Evolutionary conservation across 2,113 vertebrate species (phyloP).

Genomic region (Pteropus alecto): DNA sequence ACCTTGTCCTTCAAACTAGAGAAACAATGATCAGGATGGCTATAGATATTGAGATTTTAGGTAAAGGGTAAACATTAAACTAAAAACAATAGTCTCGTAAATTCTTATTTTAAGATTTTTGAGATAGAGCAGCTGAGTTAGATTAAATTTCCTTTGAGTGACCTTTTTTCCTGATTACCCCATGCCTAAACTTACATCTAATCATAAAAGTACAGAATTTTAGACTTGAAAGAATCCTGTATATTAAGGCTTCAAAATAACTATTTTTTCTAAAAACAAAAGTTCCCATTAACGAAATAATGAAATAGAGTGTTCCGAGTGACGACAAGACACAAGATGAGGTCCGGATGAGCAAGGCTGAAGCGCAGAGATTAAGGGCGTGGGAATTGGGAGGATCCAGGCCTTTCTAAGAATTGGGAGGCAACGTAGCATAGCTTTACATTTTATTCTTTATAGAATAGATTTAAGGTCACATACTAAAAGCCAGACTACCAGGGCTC

Average conservation of each 20-base stretch:
- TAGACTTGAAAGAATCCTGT: not conserved
- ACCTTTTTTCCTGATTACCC: slow-evolving; percentile 3
- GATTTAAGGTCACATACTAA: not conserved
- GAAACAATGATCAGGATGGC: not conserved
- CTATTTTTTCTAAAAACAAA: not conserved
- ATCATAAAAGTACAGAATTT: not conserved
- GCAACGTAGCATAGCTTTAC: not conserved
- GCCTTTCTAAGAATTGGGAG: not conserved
- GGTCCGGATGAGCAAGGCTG: not conserved
- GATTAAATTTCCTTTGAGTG: not conserved
- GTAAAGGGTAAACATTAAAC: not conserved
- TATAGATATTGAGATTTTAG: not conserved
- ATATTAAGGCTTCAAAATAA: not conserved
- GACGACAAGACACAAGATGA: not conserved
- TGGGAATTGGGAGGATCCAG: not conserved
- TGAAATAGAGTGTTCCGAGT: not conserved
- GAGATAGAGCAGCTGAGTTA: not conserved
- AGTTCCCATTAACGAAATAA: not conserved
- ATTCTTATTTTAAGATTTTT: slow-evolving; percentile 20
- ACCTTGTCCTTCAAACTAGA: not conserved
- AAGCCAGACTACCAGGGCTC: not conserved
- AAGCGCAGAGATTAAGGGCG: not conserved
- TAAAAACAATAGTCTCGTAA: not conserved
- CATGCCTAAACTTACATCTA: not conserved
- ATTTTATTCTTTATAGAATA: not conserved